phyloP scores from a whole-genome alignment of 2,113 vertebrate species.

The Tyto alba region DNA sequence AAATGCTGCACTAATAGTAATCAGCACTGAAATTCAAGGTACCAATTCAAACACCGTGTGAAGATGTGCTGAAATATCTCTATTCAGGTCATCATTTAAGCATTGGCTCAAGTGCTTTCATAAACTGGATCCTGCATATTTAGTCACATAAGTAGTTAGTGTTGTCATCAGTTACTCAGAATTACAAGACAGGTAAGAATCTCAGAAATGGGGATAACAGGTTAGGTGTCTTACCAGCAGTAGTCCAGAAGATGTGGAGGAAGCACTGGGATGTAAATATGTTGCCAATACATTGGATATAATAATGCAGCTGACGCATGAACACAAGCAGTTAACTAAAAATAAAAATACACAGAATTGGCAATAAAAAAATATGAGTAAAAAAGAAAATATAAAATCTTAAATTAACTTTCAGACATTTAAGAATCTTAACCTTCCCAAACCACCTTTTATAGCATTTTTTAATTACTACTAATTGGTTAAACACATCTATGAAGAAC shows the following conservation, averaged over 20 bases:
- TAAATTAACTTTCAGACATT: neutral
- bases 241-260: conserved; percentile 97
- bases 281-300: conserved; percentile 98
- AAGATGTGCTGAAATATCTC: neutral
- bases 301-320: conserved; percentile 92
- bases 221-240: conserved; percentile 88
- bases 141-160: neutral
- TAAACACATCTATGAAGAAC: neutral
- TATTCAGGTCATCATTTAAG: neutral
- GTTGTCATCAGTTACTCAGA: neutral
- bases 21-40: neutral
- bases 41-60: neutral
- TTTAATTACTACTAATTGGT: neutral
- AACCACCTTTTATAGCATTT: neutral
- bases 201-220: neutral
- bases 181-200: neutral
- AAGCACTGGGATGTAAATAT: conserved; percentile 97
- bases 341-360: conserved; percentile 46
- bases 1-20: neutral
- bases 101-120: neutral
- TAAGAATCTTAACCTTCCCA: neutral
- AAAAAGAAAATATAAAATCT: neutral
- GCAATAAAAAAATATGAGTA: neutral
- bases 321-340: conserved; percentile 92
- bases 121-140: neutral